Conservation (phyloP, 2,888 invertebrate genomes). For the Gryllus longicercus region DNA sequence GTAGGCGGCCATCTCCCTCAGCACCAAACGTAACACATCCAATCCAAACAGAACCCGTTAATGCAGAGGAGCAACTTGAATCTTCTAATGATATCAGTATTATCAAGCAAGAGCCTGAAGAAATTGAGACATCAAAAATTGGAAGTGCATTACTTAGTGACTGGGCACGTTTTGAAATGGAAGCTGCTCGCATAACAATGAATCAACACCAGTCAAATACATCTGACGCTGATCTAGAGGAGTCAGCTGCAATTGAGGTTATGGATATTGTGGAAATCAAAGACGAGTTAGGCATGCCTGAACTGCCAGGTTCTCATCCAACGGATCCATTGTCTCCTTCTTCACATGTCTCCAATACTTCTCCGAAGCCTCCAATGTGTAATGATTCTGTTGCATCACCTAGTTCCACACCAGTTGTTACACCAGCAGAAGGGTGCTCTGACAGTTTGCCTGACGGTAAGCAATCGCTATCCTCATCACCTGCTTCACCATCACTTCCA, state of each 20-base stretch:
- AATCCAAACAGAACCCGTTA: neutral
- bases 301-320: neutral
- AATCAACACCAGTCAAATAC: neutral
- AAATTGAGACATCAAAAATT: neutral
- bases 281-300: neutral
- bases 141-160: conserved; percentile 27
- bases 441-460: neutral
- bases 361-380: neutral
- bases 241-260: neutral
- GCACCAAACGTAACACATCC: neutral
- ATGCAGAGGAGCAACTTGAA: neutral
- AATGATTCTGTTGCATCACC: neutral
- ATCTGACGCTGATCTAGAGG: neutral
- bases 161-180: conserved; percentile 27
- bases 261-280: neutral
- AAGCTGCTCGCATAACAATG: conserved; percentile 18
- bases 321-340: neutral
- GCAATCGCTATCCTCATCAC: neutral
- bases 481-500: neutral
- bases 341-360: neutral
- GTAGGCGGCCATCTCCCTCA: neutral
- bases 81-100: neutral
- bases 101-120: neutral
- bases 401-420: neutral
- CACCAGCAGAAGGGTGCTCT: neutral